Evolutionary conservation across 2,888 invertebrate genomes (phyloP).

Genomic region (Galeruca laticollis): DNA sequence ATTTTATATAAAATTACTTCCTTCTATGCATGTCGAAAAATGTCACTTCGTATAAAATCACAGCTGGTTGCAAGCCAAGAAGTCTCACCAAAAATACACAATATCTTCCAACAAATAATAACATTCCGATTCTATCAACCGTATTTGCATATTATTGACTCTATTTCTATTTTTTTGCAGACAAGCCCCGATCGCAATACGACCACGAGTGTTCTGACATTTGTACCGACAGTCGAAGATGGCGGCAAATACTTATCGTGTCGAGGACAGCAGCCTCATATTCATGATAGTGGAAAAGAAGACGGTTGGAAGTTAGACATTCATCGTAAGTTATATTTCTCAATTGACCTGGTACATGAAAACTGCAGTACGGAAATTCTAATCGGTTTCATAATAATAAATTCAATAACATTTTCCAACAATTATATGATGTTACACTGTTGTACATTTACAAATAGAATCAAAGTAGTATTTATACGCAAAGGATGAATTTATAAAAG

Average conservation of each 20-base stretch:
- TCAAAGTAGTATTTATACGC: not conserved
- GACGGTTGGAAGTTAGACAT: constrained; percentile 86
- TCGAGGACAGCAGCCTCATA: constrained; percentile 80
- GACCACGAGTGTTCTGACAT: constrained; percentile 81
- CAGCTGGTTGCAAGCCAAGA: not conserved
- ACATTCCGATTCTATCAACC: constrained; percentile 12
- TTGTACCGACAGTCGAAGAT: constrained; percentile 84
- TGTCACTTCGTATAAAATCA: not conserved
- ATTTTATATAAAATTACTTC: constrained; percentile 1
- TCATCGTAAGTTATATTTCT: constrained; percentile 78
- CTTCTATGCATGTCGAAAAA: not conserved
- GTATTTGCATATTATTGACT: constrained; percentile 28
- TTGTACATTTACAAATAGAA: no score
- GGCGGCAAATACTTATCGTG: constrained; percentile 83
- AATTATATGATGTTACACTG: not conserved
- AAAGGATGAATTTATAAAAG: not conserved
- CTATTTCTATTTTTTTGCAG: constrained; percentile 57
- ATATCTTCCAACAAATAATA: constrained; percentile 19
- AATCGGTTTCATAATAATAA: not conserved
- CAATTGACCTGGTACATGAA: not conserved
- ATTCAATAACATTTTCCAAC: not conserved
- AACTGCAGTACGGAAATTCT: not conserved
- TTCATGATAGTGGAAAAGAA: constrained; percentile 81
- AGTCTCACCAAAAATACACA: constrained; percentile 14
- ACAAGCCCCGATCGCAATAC: constrained; percentile 80